Conservation (phyloP, 1,140 invertebrate species). For the Saccostrea glomerata region DNA sequence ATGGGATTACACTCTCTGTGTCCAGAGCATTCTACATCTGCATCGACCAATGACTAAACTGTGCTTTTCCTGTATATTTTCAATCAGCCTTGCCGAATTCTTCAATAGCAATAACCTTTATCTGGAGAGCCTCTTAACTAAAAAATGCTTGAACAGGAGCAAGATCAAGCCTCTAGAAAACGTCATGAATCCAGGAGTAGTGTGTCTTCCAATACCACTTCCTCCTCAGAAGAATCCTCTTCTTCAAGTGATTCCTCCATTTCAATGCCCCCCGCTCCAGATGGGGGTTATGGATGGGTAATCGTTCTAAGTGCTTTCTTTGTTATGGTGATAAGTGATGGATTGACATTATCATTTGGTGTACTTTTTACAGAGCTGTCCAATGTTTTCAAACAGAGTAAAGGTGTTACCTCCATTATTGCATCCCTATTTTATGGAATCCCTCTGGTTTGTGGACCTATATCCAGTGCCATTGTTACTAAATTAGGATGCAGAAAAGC, state of each 20-base stretch:
- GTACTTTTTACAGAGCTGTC: constrained; percentile 85
- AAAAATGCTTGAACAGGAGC: constrained; percentile 49
- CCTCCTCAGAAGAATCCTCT: constrained; percentile 55
- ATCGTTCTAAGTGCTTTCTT: constrained; percentile 91
- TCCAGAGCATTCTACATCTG: constrained; percentile 67
- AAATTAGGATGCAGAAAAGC: constrained; percentile 89
- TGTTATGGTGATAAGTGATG: constrained; percentile 95
- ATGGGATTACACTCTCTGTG: constrained; percentile 48
- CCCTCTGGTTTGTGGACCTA: constrained; percentile 87
- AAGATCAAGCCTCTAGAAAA: constrained; percentile 39
- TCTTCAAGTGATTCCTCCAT: constrained; percentile 55
- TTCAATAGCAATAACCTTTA: constrained; percentile 71
- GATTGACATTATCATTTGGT: constrained; percentile 81
- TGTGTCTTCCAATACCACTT: constrained; percentile 48
- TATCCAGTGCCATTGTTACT: constrained; percentile 92
- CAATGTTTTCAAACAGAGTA: constrained; percentile 89
- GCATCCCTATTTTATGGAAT: constrained; percentile 75
- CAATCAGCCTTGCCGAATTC: constrained; percentile 69
- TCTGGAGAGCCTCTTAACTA: constrained; percentile 41
- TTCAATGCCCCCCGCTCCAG: constrained; percentile 83
- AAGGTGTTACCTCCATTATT: constrained; percentile 92
- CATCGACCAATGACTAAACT: constrained; percentile 72
- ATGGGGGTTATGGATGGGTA: constrained; percentile 91
- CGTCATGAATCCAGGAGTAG: constrained; percentile 41
- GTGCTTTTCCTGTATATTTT: constrained; percentile 70